Base-by-base conservation (phyloP, 2,113 vertebrate genomes). In the Hippoglossus stenolepis region DNA sequence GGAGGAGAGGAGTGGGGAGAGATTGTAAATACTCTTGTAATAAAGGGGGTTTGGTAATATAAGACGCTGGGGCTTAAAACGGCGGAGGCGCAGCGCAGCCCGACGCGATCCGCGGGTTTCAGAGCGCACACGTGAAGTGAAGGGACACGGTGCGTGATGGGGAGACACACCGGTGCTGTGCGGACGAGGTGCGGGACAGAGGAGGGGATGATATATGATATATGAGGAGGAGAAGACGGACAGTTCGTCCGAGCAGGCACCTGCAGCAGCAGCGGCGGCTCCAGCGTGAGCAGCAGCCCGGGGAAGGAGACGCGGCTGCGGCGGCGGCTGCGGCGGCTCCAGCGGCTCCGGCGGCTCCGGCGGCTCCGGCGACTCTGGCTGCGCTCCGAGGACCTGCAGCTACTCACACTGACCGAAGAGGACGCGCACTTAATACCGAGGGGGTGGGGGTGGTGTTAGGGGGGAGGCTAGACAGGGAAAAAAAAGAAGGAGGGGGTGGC, bases 11-110 rank as follows among this genome's bases (percentile, higher is more conserved):
- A 85, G 82, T 71, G 82, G 81, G 86, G 73, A 85, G 82, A 82
- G 90, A 83, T 85, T 90, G 89, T 87, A 90, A 90, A 93, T 90
- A 93, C 80, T 91, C 90, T 75, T 87, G 84, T 89, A 91, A 90
- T 91, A 89, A 91, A 89, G 89, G 90, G 90, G 90, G 89, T 94
- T 94, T 86, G 91, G 87, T 90, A 90, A 92, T 94, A 92, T 90
- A 91, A 94, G 89, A 93, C 88, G 90, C 84, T 15, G 82, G 74
- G 88, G 89, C 80, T 89, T 90, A 91, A 93, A 94, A 79, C 84
- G 68, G 79, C 73, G 8, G 75, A 79, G 83, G 79, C 82, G 83
- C 77, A 66, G 75, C 83, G 79, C 73, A 61, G 65, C 31, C 18
- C 76, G 80, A 61, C 56, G 81, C 77, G 47, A 57, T 35, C 35